These are phyloP conservation scores for Oncorhynchus masou DNA, from an alignment of 2,113 vertebrate species.

Conservation along the genomic window DNA sequence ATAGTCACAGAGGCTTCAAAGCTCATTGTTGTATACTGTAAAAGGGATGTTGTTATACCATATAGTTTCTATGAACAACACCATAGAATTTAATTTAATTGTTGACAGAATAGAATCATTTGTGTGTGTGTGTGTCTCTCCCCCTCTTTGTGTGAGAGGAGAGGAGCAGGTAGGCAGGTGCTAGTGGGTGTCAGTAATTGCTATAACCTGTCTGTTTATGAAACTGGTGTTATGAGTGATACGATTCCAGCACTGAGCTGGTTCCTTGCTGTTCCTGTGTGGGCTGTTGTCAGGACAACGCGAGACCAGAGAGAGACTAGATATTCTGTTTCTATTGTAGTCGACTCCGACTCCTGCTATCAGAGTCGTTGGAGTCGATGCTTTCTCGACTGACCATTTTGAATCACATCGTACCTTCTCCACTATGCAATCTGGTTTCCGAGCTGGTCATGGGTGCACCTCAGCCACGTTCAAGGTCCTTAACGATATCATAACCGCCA, in stretches of 20 bases:
- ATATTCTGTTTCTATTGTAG: constrained; percentile 18
- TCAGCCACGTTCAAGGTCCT: too few relatives aligned
- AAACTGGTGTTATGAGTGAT: constrained; percentile 37
- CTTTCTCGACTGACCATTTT: too few relatives aligned
- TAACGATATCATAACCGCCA: too few relatives aligned
- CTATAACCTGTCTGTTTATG: constrained; percentile 19
- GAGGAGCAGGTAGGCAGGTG: constrained; percentile 28
- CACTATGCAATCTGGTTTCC: too few relatives aligned
- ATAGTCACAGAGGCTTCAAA: too few relatives aligned
- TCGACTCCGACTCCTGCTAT: neutral
- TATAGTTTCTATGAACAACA: neutral
- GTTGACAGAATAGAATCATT: neutral
- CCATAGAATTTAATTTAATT: neutral
- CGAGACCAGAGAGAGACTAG: constrained; percentile 14
- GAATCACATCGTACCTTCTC: too few relatives aligned
- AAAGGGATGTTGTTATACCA: too few relatives aligned
- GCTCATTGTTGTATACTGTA: too few relatives aligned
- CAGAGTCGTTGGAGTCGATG: too few relatives aligned
- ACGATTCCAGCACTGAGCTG: neutral
- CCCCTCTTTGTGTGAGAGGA: neutral
- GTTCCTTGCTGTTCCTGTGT: constrained; percentile 14
- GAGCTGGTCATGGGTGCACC: too few relatives aligned
- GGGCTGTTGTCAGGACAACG: constrained; percentile 12
- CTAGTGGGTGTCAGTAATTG: constrained; percentile 14
- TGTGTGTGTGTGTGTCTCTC: neutral